phyloP scores from a whole-genome alignment of 2,888 invertebrate species.

The Dryocosmus kuriphilus region DNA sequence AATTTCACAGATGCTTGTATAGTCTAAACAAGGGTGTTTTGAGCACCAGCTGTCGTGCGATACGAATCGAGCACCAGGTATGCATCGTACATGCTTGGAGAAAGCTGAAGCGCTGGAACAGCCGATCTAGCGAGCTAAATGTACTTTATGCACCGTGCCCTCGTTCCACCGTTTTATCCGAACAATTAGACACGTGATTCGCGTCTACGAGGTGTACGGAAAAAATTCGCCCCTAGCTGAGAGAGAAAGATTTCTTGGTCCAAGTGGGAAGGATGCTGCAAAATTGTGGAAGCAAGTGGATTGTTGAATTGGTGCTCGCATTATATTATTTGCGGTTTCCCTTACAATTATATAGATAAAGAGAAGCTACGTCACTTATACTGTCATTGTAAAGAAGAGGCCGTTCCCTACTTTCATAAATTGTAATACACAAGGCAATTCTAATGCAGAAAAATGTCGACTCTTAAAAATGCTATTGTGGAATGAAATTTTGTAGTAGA shows the following conservation, averaged over 20 bases:
- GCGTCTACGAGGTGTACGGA: slow-evolving; percentile 52
- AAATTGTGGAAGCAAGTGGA: background rate
- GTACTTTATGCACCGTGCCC: slow-evolving; percentile 67
- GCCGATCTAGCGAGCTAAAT: slow-evolving; percentile 65
- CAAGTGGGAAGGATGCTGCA: slow-evolving; percentile 8
- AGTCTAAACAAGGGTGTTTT: background rate
- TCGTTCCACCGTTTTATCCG: slow-evolving; percentile 68
- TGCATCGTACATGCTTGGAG: slow-evolving; percentile 62
- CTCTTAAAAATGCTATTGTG: background rate
- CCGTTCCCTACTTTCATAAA: background rate
- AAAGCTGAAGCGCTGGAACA: slow-evolving; percentile 66
- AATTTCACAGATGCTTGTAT: background rate
- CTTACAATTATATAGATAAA: background rate
- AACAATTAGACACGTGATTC: slow-evolving; percentile 68
- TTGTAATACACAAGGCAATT: background rate
- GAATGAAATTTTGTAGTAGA: background rate
- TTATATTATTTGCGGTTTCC: slow-evolving; percentile 12
- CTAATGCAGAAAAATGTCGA: background rate
- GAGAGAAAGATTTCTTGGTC: background rate
- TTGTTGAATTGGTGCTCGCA: background rate
- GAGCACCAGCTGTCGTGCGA: slow-evolving; percentile 4
- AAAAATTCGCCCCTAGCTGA: slow-evolving; percentile 41
- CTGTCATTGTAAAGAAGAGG: slow-evolving; percentile 1
- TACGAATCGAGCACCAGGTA: slow-evolving; percentile 62
- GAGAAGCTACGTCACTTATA: background rate